Conservation (phyloP, 2,888 invertebrate species). For the Cerastoderma edule region DNA sequence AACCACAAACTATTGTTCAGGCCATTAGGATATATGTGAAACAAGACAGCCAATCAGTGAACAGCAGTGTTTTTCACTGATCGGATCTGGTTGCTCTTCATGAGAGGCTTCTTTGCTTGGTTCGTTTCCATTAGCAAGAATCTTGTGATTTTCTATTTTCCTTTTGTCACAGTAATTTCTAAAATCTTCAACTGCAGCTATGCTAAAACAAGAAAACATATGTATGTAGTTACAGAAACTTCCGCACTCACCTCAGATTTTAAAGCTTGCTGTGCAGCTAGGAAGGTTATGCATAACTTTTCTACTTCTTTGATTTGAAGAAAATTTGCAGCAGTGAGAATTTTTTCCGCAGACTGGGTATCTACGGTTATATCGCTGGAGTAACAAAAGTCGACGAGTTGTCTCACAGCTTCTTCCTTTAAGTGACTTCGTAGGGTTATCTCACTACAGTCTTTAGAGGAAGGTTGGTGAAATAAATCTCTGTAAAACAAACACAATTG, state of each 20-base stretch:
- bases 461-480: constrained; percentile 61
- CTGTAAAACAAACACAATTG: constrained; percentile 41
- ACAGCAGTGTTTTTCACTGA: no score
- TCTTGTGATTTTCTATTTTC: no score
- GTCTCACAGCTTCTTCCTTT: constrained; percentile 59
- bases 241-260: constrained; percentile 62
- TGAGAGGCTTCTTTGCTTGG: no score
- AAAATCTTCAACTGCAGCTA: no score
- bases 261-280: constrained; percentile 68
- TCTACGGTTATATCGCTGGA: constrained; percentile 67
- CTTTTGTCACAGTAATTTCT: no score
- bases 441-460: constrained; percentile 49
- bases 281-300: constrained; percentile 67
- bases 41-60: no score
- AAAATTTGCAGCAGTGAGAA: constrained; percentile 64
- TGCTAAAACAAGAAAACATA: no score
- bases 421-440: constrained; percentile 56
- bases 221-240: no score
- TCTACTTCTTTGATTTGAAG: constrained; percentile 69
- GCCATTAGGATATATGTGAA: no score
- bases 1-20: no score
- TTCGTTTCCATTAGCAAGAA: no score
- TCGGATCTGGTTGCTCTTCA: no score
- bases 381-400: constrained; percentile 67
- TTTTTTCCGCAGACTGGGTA: constrained; percentile 66